Evolutionary conservation across 2,888 invertebrate species (phyloP), one percentile per base, ranked within the genome.

Genomic region (Toxonevra muliebris): DNA sequence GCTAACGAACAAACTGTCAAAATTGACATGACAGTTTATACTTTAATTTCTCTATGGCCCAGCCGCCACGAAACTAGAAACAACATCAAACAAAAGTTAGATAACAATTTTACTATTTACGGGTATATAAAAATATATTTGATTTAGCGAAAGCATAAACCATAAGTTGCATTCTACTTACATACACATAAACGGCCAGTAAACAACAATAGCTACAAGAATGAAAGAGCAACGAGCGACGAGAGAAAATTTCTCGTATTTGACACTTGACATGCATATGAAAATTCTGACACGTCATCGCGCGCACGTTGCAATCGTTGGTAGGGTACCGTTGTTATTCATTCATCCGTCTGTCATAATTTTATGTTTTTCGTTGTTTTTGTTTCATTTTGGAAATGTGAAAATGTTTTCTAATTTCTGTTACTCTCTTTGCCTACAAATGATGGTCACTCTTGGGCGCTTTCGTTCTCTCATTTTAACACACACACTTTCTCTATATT

Each of bases 221-320:
- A 55, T 30, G 30, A 11, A 41, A 30, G 17, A 42, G 59, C 50
- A 48, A 57, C 15, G 41, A 70, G 69, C 65, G 60, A 71, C 30
- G 30, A 30, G 30, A 30, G 30, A 69, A 62, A 70, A 68, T 60
- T 76, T 74, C n/a, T 73, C 74, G 65, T 73, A 69, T 73, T 78
- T 80, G 79, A 79, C 79, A 82, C 79, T 79, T 82, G 80, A 83
- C 82, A 80, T 81, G 82, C 81, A 82, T 84, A 84, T 82, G 80
- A 82, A 81, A 84, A 84, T 84, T 84, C 77, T 84, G 82, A 83
- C 83, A 84, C 84, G 84, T 84, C 84, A 83, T 80, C 83, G 82
- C 79, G 70, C 72, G 72, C 65, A 71, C 66, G 60, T 67, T 60
- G 19, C 61, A 42, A 15, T 15, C 48, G 61, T 63, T 52, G 60